Percentiles rank a stretch among this genome's conserved stretches.
Conservation (phyloP, 1,140 invertebrate species). For the Cotesia chilonis region DNA sequence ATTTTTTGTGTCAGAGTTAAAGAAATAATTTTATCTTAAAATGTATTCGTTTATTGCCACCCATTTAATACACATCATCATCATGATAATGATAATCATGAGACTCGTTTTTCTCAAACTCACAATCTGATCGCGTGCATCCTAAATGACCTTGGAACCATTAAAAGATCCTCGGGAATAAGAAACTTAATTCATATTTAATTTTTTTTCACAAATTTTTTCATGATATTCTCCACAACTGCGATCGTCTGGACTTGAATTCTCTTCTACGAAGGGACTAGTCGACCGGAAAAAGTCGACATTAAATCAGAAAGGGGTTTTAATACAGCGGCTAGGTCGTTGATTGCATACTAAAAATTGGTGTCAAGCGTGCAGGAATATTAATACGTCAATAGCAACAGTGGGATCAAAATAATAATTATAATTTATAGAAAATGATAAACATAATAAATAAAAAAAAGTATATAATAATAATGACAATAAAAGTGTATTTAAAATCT, state of each 20-base stretch:
- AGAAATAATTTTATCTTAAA: constrained; percentile 5
- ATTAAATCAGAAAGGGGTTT: constrained; percentile 28
- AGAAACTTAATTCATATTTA: constrained; percentile 41
- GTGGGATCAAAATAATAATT: no score
- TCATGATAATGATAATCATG: constrained; percentile 29
- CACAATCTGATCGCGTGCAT: constrained; percentile 51
- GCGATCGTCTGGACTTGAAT: background rate
- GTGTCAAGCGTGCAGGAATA: no score
- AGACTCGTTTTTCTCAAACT: constrained; percentile 44
- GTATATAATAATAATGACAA: no score
- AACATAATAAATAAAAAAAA: background rate
- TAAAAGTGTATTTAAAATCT: no score
- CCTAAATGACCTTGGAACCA: constrained; percentile 48
- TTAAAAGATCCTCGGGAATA: constrained; percentile 42
- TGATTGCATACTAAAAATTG: background rate
- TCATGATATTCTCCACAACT: background rate
- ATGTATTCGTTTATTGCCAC: background rate
- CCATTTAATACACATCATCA: constrained; percentile 20
- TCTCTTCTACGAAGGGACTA: constrained; percentile 26
- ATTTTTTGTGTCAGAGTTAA: no score
- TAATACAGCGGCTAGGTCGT: constrained; percentile 7
- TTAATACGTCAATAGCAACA: background rate
- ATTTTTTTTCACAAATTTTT: background rate
- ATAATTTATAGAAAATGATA: background rate
- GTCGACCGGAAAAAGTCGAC: constrained; percentile 19